Conservation (phyloP, 2,888 invertebrate species). For the Cacoxenus indagator region DNA sequence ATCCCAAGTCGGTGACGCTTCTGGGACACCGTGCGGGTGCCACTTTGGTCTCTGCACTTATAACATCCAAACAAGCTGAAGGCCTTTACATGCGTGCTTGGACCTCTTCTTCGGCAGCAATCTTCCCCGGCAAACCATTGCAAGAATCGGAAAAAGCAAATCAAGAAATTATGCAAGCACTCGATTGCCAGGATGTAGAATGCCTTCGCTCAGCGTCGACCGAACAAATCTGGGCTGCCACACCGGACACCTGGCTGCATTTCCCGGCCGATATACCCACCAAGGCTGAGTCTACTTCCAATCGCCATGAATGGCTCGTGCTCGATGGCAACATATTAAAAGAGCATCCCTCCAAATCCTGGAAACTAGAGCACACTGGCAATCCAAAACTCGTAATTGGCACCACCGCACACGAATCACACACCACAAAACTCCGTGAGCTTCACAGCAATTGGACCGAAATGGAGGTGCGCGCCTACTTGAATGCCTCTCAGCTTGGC, state of each 20-base stretch:
- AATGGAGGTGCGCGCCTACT: slow-evolving; percentile 76
- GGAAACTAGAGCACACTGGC: slow-evolving; percentile 72
- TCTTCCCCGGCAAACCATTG: slow-evolving; percentile 78
- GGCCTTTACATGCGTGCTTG: slow-evolving; percentile 83
- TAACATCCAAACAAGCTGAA: slow-evolving; percentile 74
- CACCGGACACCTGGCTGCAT: slow-evolving; percentile 81
- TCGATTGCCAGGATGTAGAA: slow-evolving; percentile 74
- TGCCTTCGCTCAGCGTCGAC: slow-evolving; percentile 74
- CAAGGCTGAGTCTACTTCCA: slow-evolving; percentile 72
- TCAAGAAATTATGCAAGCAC: slow-evolving; percentile 74
- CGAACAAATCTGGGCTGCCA: slow-evolving; percentile 76
- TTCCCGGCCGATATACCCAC: slow-evolving; percentile 74
- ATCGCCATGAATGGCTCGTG: slow-evolving; percentile 81
- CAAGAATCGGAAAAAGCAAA: slow-evolving; percentile 76
- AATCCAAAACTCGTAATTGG: slow-evolving; percentile 77
- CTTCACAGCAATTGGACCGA: slow-evolving; percentile 78
- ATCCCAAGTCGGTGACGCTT: slow-evolving; percentile 82
- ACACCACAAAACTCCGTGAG: slow-evolving; percentile 75
- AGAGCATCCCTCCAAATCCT: slow-evolving; percentile 77
- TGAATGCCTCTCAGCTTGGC: slow-evolving; percentile 75
- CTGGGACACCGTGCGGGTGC: slow-evolving; percentile 90
- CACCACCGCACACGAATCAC: slow-evolving; percentile 81
- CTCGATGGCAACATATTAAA: slow-evolving; percentile 81
- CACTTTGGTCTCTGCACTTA: slow-evolving; percentile 84
- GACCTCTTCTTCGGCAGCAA: slow-evolving; percentile 83